Percentiles rank a stretch among this genome's conserved stretches.
Conservation (phyloP, 2,113 vertebrate genomes). For the Vanacampus margaritifer region DNA sequence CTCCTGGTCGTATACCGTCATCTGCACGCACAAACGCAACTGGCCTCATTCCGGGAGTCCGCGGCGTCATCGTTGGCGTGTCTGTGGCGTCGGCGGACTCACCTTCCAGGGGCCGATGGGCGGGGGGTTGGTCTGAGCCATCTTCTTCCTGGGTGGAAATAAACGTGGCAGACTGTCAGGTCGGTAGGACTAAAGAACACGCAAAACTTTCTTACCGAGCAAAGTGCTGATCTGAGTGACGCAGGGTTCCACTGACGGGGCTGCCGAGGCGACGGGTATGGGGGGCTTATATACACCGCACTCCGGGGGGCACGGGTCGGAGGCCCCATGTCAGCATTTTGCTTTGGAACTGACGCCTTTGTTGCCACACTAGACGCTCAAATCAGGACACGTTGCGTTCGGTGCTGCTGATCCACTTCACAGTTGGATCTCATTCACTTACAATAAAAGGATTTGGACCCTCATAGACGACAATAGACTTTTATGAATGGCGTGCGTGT, state of each 20-base stretch:
- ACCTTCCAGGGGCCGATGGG: constrained; percentile 93
- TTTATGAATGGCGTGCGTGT: background rate
- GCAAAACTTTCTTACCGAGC: constrained; percentile 57
- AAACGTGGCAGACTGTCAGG: background rate
- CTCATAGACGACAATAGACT: no score
- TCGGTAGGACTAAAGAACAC: background rate
- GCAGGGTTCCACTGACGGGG: constrained; percentile 67
- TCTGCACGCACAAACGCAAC: constrained; percentile 65
- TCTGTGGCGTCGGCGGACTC: constrained; percentile 5
- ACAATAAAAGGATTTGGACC: no score
- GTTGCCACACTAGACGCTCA: constrained; percentile 41
- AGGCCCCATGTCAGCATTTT: constrained; percentile 75
- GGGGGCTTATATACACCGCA: constrained; percentile 70
- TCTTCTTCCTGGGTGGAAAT: constrained; percentile 60
- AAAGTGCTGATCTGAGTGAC: constrained; percentile 61
- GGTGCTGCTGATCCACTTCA: no score
- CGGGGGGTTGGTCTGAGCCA: constrained; percentile 87
- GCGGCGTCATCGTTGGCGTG: background rate
- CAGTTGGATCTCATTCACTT: no score
- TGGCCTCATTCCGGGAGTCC: no score
- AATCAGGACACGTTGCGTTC: no score
- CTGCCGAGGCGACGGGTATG: constrained; percentile 43
- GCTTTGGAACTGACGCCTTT: constrained; percentile 71
- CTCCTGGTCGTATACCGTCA: constrained; percentile 95
- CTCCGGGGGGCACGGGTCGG: constrained; percentile 14